Conservation (phyloP, 2,113 vertebrate genomes). For the Spea multiplicata region DNA sequence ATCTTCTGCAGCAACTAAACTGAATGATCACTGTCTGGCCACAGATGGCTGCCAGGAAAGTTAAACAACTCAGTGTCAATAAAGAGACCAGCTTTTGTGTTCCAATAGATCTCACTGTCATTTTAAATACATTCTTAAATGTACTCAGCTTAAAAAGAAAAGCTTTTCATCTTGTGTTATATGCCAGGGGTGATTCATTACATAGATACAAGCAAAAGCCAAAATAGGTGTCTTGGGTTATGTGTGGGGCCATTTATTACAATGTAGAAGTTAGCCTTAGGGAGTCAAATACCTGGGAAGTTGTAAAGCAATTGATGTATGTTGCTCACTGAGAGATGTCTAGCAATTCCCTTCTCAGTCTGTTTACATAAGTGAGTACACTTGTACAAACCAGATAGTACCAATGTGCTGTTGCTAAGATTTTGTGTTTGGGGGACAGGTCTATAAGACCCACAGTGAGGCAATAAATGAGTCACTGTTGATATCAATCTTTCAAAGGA, state of each 20-base stretch:
- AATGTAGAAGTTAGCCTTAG: conserved; percentile 24
- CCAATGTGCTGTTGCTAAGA: conserved; percentile 28
- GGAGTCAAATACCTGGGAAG: conserved; percentile 21
- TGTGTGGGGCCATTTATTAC: conserved; percentile 39
- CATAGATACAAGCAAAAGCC: conserved; percentile 25
- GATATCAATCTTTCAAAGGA: neutral
- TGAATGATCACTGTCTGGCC: neutral
- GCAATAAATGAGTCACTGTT: conserved; percentile 10
- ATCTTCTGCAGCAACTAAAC: neutral
- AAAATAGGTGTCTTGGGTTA: conserved; percentile 29
- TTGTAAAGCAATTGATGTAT: conserved; percentile 40
- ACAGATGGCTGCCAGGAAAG: conserved; percentile 15
- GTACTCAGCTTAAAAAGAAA: conserved; percentile 6
- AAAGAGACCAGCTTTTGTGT: conserved; percentile 7
- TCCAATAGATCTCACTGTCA: conserved; percentile 30
- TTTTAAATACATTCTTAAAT: conserved; percentile 40
- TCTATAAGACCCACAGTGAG: conserved; percentile 13
- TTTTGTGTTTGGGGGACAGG: conserved; percentile 3
- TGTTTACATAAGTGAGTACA: conserved; percentile 29
- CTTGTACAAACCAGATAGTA: conserved; percentile 15
- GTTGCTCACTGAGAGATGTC: conserved; percentile 26
- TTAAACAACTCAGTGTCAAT: conserved; percentile 32
- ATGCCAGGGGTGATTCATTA: conserved; percentile 34
- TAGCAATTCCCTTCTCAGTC: conserved; percentile 8
- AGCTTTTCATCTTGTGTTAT: conserved; percentile 6